phyloP scores from a whole-genome alignment of 2,888 invertebrate genomes.

The Stenoptilia bipunctidactyla region DNA sequence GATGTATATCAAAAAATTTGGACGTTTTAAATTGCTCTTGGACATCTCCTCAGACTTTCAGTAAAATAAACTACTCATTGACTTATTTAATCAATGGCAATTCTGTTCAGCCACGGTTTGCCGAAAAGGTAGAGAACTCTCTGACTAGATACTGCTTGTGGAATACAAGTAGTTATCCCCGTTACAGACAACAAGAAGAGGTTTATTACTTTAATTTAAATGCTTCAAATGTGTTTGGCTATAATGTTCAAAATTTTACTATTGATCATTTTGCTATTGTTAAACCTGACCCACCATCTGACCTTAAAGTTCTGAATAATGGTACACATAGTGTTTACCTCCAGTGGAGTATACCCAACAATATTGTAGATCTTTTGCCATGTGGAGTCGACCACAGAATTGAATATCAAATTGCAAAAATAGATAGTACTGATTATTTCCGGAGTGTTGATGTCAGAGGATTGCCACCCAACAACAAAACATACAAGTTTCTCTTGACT shows the following conservation, averaged over 20 bases:
- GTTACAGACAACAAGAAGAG: slow-evolving; percentile 55
- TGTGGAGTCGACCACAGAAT: slow-evolving; percentile 50
- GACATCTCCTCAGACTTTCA: slow-evolving; percentile 66
- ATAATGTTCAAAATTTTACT: slow-evolving; percentile 49
- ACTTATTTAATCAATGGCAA: slow-evolving; percentile 33
- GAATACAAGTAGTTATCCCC: slow-evolving; percentile 36
- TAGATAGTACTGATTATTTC: slow-evolving; percentile 48
- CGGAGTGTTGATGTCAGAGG: slow-evolving; percentile 44
- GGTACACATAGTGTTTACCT: slow-evolving; percentile 45
- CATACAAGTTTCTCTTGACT: slow-evolving; percentile 55
- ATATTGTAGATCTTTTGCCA: slow-evolving; percentile 38
- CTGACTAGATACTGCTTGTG: slow-evolving; percentile 33
- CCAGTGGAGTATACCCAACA: slow-evolving; percentile 44
- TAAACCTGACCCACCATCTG: slow-evolving; percentile 40
- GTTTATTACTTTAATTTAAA: slow-evolving; percentile 70
- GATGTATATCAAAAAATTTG: slow-evolving; percentile 81
- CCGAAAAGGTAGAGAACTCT: slow-evolving; percentile 18
- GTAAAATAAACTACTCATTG: slow-evolving; percentile 32
- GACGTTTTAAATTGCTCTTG: slow-evolving; percentile 82
- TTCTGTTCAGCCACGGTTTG: slow-evolving; percentile 25
- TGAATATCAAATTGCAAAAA: slow-evolving; percentile 59
- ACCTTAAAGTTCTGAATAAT: slow-evolving; percentile 31
- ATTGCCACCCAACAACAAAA: slow-evolving; percentile 39
- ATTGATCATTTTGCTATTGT: slow-evolving; percentile 72
- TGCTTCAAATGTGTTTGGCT: slow-evolving; percentile 75